These are phyloP conservation scores for Drosophila tripunctata DNA, from an alignment of 2,888 invertebrate genomes.

Conservation along the genomic window DNA sequence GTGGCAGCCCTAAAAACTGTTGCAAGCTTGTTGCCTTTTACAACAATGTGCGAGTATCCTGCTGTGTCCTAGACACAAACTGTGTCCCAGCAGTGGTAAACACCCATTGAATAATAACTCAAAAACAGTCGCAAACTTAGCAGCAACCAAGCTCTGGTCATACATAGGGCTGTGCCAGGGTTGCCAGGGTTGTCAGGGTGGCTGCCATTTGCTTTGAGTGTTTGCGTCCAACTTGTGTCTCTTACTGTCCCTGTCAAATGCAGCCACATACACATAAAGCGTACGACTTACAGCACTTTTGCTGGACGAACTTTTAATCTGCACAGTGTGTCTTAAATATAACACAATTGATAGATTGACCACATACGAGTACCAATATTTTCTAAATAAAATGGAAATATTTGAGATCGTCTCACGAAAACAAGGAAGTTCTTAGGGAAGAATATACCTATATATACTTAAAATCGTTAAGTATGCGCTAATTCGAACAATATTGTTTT, in stretches of 20 bases:
- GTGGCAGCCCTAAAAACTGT: constrained; percentile 46
- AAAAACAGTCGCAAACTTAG: constrained; percentile 78
- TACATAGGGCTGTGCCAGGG: constrained; percentile 7
- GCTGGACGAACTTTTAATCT: constrained; percentile 57
- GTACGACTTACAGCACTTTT: constrained; percentile 54
- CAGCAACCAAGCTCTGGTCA: constrained; percentile 4
- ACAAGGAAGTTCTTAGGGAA: no score
- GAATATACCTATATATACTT: no score
- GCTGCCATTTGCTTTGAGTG: constrained; percentile 73
- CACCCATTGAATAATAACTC: constrained; percentile 81
- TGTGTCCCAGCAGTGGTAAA: constrained; percentile 33
- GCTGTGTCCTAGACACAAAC: constrained; percentile 55
- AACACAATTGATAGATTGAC: not conserved
- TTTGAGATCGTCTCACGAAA: no score
- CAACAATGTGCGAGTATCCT: constrained; percentile 63
- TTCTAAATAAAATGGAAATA: not conserved
- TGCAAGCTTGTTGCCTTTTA: constrained; percentile 48
- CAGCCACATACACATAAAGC: constrained; percentile 45
- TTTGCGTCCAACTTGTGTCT: constrained; percentile 64
- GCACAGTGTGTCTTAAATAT: constrained; percentile 43
- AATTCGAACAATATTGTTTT: no score
- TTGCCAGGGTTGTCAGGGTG: constrained; percentile 28
- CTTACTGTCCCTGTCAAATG: constrained; percentile 65
- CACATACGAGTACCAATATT: not conserved
- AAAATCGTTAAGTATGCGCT: no score